phyloP scores from a whole-genome alignment of 2,797 vertebrate genomes.

The Sebastes nivosus region DNA sequence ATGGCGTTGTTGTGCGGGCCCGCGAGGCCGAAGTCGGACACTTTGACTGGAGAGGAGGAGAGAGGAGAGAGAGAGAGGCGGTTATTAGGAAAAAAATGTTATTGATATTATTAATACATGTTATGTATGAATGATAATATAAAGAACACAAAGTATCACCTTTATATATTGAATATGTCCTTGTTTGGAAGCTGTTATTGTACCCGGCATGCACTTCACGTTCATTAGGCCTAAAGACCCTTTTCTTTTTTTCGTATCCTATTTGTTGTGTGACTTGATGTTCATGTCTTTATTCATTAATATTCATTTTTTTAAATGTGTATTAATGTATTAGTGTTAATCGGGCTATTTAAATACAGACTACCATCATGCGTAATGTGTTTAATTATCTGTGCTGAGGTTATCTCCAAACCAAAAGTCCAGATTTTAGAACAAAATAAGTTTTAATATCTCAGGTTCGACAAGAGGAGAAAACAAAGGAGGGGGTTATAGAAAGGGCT shows the following conservation, averaged over 20 bases:
- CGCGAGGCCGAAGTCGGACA: conserved; percentile 84
- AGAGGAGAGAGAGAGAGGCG: not conserved
- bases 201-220: not conserved
- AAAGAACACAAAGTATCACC: not conserved
- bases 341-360: not conserved
- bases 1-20: conserved; percentile 85
- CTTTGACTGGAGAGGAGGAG: conserved; percentile 77
- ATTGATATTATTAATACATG: not conserved
- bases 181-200: not conserved
- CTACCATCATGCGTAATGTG: not conserved
- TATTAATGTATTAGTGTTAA: not conserved
- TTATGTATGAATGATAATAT: not conserved
- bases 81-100: not conserved
- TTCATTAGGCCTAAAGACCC: not conserved
- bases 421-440: not conserved
- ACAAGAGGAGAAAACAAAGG: not conserved
- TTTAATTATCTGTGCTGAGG: not conserved
- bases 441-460: too few relatives aligned
- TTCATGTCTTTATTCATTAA: not conserved
- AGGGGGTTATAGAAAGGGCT: not conserved
- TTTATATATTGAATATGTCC: not conserved
- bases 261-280: not conserved
- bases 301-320: not conserved
- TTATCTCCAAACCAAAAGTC: not conserved
- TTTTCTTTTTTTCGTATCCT: too few relatives aligned